Evolutionary conservation across 2,888 invertebrate genomes (phyloP).

Genomic region (Epirrita christyi): DNA sequence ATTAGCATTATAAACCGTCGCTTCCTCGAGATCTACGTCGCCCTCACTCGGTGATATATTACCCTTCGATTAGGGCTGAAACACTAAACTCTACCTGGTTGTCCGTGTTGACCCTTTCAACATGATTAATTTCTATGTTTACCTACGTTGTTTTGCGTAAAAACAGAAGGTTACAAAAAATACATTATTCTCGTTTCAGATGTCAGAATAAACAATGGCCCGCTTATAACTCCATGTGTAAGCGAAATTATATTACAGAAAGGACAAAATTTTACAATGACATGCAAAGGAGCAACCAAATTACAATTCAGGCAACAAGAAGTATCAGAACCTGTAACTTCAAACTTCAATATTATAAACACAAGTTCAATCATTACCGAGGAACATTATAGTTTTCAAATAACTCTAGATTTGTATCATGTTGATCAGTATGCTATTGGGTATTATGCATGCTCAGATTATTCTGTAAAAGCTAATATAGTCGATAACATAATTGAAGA

Average conservation of each 20-base stretch:
- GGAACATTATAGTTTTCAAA: slow-evolving; percentile 65
- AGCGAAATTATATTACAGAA: slow-evolving; percentile 68
- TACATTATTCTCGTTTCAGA: slow-evolving; percentile 66
- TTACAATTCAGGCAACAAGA: slow-evolving; percentile 70
- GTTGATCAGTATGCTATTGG: slow-evolving; percentile 79
- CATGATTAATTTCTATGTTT: slow-evolving; percentile 48
- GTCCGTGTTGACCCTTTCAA: slow-evolving; percentile 53
- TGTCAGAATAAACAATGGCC: slow-evolving; percentile 60
- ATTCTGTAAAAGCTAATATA: slow-evolving; percentile 57
- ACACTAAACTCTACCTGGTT: slow-evolving; percentile 56
- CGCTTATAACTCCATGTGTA: slow-evolving; percentile 60
- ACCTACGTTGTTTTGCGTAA: slow-evolving; percentile 1
- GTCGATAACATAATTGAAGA: slow-evolving; percentile 62
- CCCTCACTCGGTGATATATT: slow-evolving; percentile 56
- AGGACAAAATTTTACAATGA: slow-evolving; percentile 70
- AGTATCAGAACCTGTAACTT: slow-evolving; percentile 59
- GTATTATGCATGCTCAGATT: slow-evolving; percentile 83
- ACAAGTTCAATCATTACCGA: slow-evolving; percentile 41
- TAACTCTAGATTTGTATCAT: slow-evolving; percentile 71
- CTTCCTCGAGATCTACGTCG: slow-evolving; percentile 25
- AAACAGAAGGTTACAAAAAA: slow-evolving; percentile 7
- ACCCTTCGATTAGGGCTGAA: slow-evolving; percentile 56
- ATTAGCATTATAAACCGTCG: slow-evolving; percentile 66
- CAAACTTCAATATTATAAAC: slow-evolving; percentile 45
- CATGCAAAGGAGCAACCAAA: slow-evolving; percentile 60